Percentiles rank a stretch among this genome's conserved stretches.
Evolutionary conservation across 2,888 invertebrate genomes (phyloP).

Genomic region (Eulithis testata): DNA sequence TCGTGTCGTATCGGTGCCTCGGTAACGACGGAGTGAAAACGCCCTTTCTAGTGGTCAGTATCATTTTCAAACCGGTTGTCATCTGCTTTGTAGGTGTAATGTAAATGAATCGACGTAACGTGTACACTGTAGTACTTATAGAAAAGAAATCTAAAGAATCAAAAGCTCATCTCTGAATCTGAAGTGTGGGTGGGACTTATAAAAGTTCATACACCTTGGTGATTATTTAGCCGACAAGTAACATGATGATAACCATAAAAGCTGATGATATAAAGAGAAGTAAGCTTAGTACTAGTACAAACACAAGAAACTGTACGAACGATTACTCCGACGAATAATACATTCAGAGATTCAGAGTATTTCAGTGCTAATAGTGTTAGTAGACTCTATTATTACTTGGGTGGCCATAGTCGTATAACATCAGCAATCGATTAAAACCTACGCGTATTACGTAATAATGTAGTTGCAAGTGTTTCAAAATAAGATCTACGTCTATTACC

Average conservation of each 20-base stretch:
- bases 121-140: neutral
- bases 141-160: neutral
- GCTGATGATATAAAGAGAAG: neutral
- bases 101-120: neutral
- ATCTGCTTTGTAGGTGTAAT: conserved; percentile 6
- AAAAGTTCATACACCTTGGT: neutral
- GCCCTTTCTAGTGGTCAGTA: conserved; percentile 1
- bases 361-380: neutral
- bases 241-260: neutral
- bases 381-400: neutral
- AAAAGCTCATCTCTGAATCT: neutral
- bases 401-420: neutral
- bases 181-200: neutral
- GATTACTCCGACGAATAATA: neutral
- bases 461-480: conserved; percentile 9
- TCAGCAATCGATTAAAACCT: conserved; percentile 17
- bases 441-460: conserved; percentile 20
- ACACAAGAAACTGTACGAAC: neutral
- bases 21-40: too few relatives aligned
- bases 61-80: neutral
- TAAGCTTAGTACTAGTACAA: neutral
- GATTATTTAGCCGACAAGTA: neutral
- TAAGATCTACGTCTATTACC: neutral
- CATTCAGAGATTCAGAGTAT: neutral
- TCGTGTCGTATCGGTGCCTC: too few relatives aligned